Base-by-base conservation (phyloP, 2,113 vertebrate genomes). In the Toxotes jaculatrix region DNA sequence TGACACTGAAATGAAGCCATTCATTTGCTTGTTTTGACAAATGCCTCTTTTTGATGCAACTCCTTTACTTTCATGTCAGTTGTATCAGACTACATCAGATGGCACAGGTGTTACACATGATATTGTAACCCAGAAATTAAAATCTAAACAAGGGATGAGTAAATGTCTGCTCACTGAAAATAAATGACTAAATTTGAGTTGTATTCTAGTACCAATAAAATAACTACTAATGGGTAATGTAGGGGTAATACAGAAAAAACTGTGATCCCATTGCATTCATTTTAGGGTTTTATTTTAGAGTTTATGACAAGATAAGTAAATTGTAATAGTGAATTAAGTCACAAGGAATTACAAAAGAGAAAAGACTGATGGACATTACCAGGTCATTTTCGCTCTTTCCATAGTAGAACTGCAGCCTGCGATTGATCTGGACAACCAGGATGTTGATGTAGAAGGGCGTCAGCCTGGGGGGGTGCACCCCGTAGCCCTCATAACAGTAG, bases 371-470 rank as follows among this genome's bases (percentile, higher is more conserved):
- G 13, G 0, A 17, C 10, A 7, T 72, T 85, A 93, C 93, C 86
- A 86, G 34, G 0, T 85, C 36, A 13, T 79, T 79, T 0, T 87
- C 80, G 2, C 0, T 0, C 23, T 38, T 73, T 1, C 66, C 85
- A 0, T 67, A 73, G 80, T 94, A 95, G 68, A 89, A 94, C 79
- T 93, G 77, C 17, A 93, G 89, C 45, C 84, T 91, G 55, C 94
- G 91, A 61, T 95, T 95, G 21, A 70, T 89, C 80, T 95, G 92
- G 71, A 95, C 66, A 1, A 94, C 47, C 32, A 94, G 0, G 10
- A 90, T 78, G 85, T 92, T 90, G 45, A 90, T 8, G 36, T 91
- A 93, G 74, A 95, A 93, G 0, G 85, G 78, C 0, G 95, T 94
- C 59, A 95, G 63, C 6, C 86, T 89, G 4, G 93, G 91, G 0